Percentiles rank a stretch among this genome's conserved stretches.
These are phyloP conservation scores for Noctua janthina DNA, from an alignment of 2,888 invertebrate genomes.

Conservation along the genomic window DNA sequence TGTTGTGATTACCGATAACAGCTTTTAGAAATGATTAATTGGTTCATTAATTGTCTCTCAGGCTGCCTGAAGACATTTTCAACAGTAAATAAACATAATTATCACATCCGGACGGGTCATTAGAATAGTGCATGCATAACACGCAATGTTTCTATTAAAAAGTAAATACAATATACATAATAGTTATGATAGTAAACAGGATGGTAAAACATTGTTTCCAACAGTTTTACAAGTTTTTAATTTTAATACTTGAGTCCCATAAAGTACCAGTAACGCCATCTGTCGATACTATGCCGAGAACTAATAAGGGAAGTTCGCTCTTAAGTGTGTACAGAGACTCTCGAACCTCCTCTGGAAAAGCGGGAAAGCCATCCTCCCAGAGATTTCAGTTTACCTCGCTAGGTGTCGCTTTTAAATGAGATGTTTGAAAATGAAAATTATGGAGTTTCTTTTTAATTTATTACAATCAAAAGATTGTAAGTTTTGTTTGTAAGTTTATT, in stretches of 20 bases:
- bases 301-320: conserved; percentile 14
- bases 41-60: background rate
- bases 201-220: background rate
- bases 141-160: background rate
- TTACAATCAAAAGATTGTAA: background rate
- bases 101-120: background rate
- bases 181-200: background rate
- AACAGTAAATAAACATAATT: background rate
- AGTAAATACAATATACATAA: background rate
- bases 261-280: conserved; percentile 57
- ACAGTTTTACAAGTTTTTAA: background rate
- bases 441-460: background rate
- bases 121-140: background rate
- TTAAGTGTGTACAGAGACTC: conserved; percentile 13
- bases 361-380: conserved; percentile 8
- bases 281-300: conserved; percentile 10
- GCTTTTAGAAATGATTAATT: conserved; percentile 17
- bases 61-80: background rate
- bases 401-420: conserved; percentile 52
- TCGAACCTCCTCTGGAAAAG: conserved; percentile 10
- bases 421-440: background rate
- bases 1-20: conserved; percentile 21
- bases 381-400: conserved; percentile 25
- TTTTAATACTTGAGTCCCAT: background rate
- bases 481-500: background rate